phyloP scores from a whole-genome alignment of 2,797 vertebrate species.

The Menidia menidia region DNA sequence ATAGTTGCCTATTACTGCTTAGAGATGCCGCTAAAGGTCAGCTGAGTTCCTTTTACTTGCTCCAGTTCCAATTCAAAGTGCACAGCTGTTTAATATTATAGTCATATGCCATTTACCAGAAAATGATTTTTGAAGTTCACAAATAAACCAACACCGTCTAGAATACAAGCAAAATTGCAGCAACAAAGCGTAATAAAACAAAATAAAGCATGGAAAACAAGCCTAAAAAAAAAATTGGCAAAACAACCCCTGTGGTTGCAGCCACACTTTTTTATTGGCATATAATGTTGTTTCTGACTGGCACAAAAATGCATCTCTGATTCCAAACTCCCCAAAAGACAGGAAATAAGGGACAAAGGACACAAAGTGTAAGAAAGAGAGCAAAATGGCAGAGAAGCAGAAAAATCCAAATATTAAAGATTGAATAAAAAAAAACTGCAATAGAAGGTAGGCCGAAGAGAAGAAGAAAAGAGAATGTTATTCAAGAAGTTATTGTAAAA shows the following conservation, averaged over 20 bases:
- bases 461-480: conserved; percentile 25
- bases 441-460: conserved; percentile 40
- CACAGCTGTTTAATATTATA: conserved; percentile 33
- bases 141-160: conserved; percentile 30
- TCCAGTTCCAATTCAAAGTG: conserved; percentile 42
- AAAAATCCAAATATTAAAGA: conserved; percentile 46
- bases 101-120: not conserved
- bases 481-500: conserved; percentile 39
- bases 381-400: conserved; percentile 18
- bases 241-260: conserved; percentile 60
- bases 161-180: conserved; percentile 29
- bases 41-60: conserved; percentile 24
- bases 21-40: conserved; percentile 33
- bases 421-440: conserved; percentile 58
- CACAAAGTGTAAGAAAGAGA: conserved; percentile 22
- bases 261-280: conserved; percentile 70
- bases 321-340: conserved; percentile 67
- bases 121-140: conserved; percentile 31
- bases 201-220: conserved; percentile 51
- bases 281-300: conserved; percentile 66
- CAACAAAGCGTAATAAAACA: conserved; percentile 32
- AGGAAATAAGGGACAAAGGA: conserved; percentile 48
- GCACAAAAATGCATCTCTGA: conserved; percentile 68
- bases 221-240: conserved; percentile 32
- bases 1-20: conserved; percentile 16